Base-by-base conservation (phyloP, 1,140 invertebrate species). In the Drepana arcuata region DNA sequence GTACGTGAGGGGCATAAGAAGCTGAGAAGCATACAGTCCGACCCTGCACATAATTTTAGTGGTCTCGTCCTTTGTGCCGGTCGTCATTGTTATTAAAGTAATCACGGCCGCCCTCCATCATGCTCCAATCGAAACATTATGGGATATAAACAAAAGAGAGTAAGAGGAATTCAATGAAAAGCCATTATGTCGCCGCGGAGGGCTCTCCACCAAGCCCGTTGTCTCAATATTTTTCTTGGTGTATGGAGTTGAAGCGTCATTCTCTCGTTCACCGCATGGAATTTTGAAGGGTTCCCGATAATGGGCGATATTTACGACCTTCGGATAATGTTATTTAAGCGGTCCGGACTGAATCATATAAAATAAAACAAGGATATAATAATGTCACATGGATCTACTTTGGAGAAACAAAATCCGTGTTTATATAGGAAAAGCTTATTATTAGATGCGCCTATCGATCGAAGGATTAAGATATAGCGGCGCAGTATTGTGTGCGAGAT, bases 151-250 rank as follows among this genome's bases (percentile, higher is more conserved):
- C 74, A 81, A 81, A 81, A 78, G 77, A 72, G 67, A 77, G 50
- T 58, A 72, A 71, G 61, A 60, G 69, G 71, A 75, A 81, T 79
- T 81, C 66, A 71, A 77, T 81, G 73, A 70, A 74, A 78, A 67
- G 66, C 77, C 61, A 81, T 79, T 81, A 81, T 79, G 74, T 77
- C 66, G 59, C 59, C 41, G 62, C 56, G 57, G 45, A 78, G 77
- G 53, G 70, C 75, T 55, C 75, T 77, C 58, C 50, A 52, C 43
- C 29, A 13, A 34, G 48, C 33, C 61, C 67, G 70, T 77, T 79
- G 77, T 77, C 77, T 75, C 72, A 82, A 79, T 82, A 79, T 82
- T 82, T 82, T 82, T 79, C 77, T 79, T 77, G 40, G 58, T 65
- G 57, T 64, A 62, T 68, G 54, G 57, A 68, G 68, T 69, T 71